phyloP scores from a whole-genome alignment of 2,888 invertebrate species.

The Cordilura impudica region DNA sequence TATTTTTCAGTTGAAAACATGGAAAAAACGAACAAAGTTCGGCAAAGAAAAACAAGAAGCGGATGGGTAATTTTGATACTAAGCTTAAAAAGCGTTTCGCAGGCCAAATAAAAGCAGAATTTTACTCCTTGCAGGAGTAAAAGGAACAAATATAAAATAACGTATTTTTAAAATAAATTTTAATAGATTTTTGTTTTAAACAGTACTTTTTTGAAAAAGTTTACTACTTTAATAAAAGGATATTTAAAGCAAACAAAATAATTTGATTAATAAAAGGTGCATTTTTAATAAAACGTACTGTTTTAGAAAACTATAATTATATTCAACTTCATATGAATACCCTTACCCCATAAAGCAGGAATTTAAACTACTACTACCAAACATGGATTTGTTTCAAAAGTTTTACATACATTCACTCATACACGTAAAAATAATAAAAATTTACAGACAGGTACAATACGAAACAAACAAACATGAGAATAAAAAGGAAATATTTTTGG shows the following conservation, averaged over 20 bases:
- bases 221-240: neutral
- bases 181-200: neutral
- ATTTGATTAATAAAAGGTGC: neutral
- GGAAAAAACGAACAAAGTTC: too few species aligned
- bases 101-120: too few species aligned
- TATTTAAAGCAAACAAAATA: neutral
- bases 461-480: conserved; percentile 17
- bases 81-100: too few species aligned
- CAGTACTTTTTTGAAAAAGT: neutral
- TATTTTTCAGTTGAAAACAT: too few species aligned
- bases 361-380: conserved; percentile 34
- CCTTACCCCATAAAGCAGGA: conserved; percentile 10
- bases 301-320: neutral
- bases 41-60: too few species aligned
- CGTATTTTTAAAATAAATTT: neutral
- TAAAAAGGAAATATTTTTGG: neutral
- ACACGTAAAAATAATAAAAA: conserved; percentile 12
- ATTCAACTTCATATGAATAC: neutral
- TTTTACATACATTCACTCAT: conserved; percentile 39
- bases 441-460: conserved; percentile 22
- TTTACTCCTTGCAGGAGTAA: too few species aligned
- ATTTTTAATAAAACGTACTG: neutral
- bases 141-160: too few species aligned
- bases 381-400: conserved; percentile 48
- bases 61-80: too few species aligned